These are phyloP conservation scores for Drosophila cognata DNA, from an alignment of 2,888 invertebrate species.

Conservation along the genomic window DNA sequence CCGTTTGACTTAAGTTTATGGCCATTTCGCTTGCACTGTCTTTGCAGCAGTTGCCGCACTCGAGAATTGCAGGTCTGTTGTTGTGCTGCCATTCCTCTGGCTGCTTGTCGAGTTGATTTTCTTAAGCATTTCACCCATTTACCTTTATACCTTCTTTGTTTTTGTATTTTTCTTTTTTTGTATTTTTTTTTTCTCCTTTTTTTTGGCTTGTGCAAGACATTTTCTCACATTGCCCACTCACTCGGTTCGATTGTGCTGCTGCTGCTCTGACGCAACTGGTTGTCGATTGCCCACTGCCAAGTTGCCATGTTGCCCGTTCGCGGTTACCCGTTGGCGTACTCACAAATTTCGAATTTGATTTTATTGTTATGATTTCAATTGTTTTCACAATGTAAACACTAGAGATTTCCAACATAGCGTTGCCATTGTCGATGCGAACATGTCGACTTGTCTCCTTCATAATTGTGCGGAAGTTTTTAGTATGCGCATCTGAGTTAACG, in stretches of 20 bases:
- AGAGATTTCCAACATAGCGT: slow-evolving; percentile 53
- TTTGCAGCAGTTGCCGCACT: slow-evolving; percentile 56
- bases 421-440: slow-evolving; percentile 34
- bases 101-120: slow-evolving; percentile 75
- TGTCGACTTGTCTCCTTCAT: slow-evolving; percentile 41
- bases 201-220: slow-evolving; percentile 70
- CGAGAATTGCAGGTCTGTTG: slow-evolving; percentile 40
- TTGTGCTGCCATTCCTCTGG: slow-evolving; percentile 39
- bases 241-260: slow-evolving; percentile 6
- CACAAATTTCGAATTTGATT: slow-evolving; percentile 75
- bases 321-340: slow-evolving; percentile 35
- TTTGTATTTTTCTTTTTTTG: background rate
- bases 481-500: background rate
- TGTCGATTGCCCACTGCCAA: slow-evolving; percentile 62
- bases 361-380: slow-evolving; percentile 77
- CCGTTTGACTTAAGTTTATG: slow-evolving; percentile 77
- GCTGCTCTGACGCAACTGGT: slow-evolving; percentile 71
- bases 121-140: slow-evolving; percentile 81
- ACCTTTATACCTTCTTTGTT: slow-evolving; percentile 59
- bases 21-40: slow-evolving; percentile 78
- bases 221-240: slow-evolving; percentile 65
- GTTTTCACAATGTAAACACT: slow-evolving; percentile 74
- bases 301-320: slow-evolving; percentile 35
- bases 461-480: slow-evolving; percentile 31
- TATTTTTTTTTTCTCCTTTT: background rate